Base-by-base conservation (phyloP, 2,888 invertebrate species). In the Hyalella azteca region DNA sequence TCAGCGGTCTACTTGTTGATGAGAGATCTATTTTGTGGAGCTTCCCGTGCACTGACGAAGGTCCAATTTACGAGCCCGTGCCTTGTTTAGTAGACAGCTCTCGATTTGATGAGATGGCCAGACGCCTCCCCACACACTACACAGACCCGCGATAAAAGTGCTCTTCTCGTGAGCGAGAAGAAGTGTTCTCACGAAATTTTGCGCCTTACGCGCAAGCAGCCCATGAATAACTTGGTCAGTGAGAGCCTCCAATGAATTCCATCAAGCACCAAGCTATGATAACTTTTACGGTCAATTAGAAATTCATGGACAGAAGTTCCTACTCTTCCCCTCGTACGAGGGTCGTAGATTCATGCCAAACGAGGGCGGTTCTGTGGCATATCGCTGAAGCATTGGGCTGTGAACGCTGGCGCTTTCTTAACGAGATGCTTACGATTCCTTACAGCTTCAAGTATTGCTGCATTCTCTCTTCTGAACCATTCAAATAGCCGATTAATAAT, bases 101-200 rank as follows among this genome's bases (percentile, higher is more conserved):
- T 66, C 66, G 66, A 66, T 66, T 66, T 66, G 66, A 66, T 66
- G 66, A 29, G n/a, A n/a, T n/a, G n/a, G n/a, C n/a, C n/a, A n/a
- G n/a, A n/a, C n/a, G n/a, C n/a, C n/a, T n/a, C n/a, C 19, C 29
- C 29, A 36, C 36, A 19, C 66, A 13, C 5, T 66, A 29, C 36
- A 66, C 66, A 4, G 5, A 29, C 36, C 15, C 66, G 36, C 36
- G 36, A 66, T 66, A 66, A 66, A 13, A 29, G 19, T 4, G 11
- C 19, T 5, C 66, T 22, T 66, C 29, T n/a, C 36, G 22, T 36
- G 19, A 1, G 36, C 66, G 39, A n/a, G n/a, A n/a, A n/a, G n/a
- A n/a, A n/a, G n/a, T n/a, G n/a, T n/a, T n/a, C n/a, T n/a, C n/a
- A n/a, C n/a, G n/a, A n/a, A 66, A 66, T 66, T 66, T 66, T 36